Evolutionary conservation across 2,888 invertebrate species (phyloP), one percentile per base, ranked within the genome.

Genomic region (Xanthostigma xanthostigma): DNA sequence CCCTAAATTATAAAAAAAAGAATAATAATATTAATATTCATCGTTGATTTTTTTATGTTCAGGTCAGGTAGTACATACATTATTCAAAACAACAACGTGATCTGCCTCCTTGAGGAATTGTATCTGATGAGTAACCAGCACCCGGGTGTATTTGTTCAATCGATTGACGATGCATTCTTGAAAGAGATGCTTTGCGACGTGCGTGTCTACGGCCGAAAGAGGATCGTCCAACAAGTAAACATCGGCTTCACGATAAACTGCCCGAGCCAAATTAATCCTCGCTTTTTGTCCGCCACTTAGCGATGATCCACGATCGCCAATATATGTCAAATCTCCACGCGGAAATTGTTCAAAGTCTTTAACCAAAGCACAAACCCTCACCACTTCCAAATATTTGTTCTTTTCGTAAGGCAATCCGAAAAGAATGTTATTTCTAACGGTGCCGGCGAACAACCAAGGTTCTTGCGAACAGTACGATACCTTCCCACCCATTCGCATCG

Each of bases 241-340:
- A 57, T 83, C 77, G 35, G 86, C 83, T 59, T 84, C 73, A 61
- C 79, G 74, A 57, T 89, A 90, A 49, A 89, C 74, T 8, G 87
- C 83, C 53, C 89, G 71, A 1, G 84, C 85, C 36, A 89, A 70
- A 55, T 82, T 84, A 43, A 90, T 78, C 50, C 89, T 73, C 1
- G 89, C 88, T 51, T 82, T 78, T 68, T 89, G 88, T 1, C 88
- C 88, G 0, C 89, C 89, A 59, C 84, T 85, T 36, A 90, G 68
- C 40, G 81, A 77, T 45, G 81, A 75, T 10, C 89, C 88, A 49
- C 82, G 71, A 60, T 90, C 89, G 0, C 89, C 74, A 9, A 75
- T 71, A 11, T 71, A 58, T 0, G 74, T 74, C 45, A 67, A 58
- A 55, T 75, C 74, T 0, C 72, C 70, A 13, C 65, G 56, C 64